Conservation (phyloP, 2,797 vertebrate genomes). For the Squalus acanthias region DNA sequence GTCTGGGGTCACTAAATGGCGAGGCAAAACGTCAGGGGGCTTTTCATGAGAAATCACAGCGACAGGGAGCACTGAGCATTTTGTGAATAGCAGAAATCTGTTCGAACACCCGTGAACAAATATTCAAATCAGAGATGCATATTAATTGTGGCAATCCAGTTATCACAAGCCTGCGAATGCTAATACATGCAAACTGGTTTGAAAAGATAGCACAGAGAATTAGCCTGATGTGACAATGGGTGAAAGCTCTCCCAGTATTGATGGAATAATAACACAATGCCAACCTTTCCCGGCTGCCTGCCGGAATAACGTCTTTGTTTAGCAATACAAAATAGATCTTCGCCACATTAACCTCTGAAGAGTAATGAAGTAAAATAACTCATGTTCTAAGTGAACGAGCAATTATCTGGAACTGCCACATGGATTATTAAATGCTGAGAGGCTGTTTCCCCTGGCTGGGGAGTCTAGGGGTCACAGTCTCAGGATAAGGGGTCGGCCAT, state of each 20-base stretch:
- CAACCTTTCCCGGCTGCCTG: neutral
- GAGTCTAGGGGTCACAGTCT: neutral
- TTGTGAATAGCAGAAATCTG: neutral
- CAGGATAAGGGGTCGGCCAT: neutral
- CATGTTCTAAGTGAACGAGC: neutral
- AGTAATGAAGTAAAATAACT: neutral
- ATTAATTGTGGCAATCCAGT: neutral
- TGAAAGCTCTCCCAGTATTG: neutral
- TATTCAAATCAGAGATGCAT: slow-evolving; percentile 20
- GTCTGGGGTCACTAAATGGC: neutral
- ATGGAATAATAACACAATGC: neutral
- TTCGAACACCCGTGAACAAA: neutral
- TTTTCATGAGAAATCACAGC: neutral
- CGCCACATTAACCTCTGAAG: neutral
- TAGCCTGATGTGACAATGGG: neutral
- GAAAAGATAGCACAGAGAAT: slow-evolving; percentile 8
- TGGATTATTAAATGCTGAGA: neutral
- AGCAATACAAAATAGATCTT: neutral
- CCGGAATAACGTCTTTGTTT: neutral
- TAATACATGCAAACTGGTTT: slow-evolving; percentile 3
- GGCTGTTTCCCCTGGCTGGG: neutral
- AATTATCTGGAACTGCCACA: neutral
- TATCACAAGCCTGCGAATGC: neutral
- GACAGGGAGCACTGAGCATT: neutral
- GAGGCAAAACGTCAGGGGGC: neutral